Base-by-base conservation (phyloP, 2,113 vertebrate genomes). In the Opisthocomus hoazin region DNA sequence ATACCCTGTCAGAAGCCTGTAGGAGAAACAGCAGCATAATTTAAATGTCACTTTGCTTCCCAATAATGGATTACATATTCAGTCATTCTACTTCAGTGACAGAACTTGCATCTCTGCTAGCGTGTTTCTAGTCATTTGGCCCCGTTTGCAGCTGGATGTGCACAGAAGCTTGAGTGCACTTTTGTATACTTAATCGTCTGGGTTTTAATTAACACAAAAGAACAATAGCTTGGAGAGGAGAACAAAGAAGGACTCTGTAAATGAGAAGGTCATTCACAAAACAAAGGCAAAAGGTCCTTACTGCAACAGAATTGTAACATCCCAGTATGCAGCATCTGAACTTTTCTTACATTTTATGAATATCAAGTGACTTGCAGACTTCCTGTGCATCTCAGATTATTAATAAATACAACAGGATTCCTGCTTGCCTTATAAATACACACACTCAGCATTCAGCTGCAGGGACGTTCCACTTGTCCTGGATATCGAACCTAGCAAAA, bases 11-110 rank as follows among this genome's bases (percentile, higher is more conserved):
- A 93, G 60, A 94, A 95, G 81, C 51, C 39, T 65, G 89, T 45
- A 79, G 61, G 86, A 95, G 83, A 84, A 96, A 93, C 57, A 95
- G 50, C 56, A 89, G 36, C 85, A 23, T 70, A 88, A 96, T 97
- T 97, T 97, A 95, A 97, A 93, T 95, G 94, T 84, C 92, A 90
- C 50, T 93, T 95, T 95, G 84, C 91, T 85, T 87, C 51, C 84
- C 79, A 65, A 20, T 79, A 94, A 61, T 73, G 64, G 89, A 69
- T 94, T 91, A 64, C 50, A 26, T 29, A 46, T 64, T 50, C 77
- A 94, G 61, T 13, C 61, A 60, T 50, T 94, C 82, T 64, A 32
- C 37, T 84, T 14, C 41, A 34, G 60, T 90, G 84, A 93, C 68
- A 87, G 69, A 94, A 65, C 78, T 84, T 21, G 1, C 19, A 32